phyloP scores from a whole-genome alignment of 2,888 invertebrate genomes.

The Leucania comma region DNA sequence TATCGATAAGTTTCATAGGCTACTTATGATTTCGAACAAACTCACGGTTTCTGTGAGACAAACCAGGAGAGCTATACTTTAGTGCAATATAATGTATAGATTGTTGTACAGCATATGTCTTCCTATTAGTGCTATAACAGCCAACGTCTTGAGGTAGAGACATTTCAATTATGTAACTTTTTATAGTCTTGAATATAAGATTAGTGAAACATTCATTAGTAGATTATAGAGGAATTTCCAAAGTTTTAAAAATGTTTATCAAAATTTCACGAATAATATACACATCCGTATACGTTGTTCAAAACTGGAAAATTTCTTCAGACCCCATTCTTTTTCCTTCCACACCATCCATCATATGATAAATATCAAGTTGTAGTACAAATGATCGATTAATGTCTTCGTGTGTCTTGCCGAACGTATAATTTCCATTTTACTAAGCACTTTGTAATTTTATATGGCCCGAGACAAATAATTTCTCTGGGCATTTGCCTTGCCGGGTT shows the following conservation, averaged over 20 bases:
- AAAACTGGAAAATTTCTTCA: constrained; percentile 11
- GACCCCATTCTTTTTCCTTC: constrained; percentile 5
- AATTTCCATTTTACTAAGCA: constrained; percentile 79
- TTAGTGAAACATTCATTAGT: too few relatives aligned
- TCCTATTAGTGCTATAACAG: constrained; percentile 5
- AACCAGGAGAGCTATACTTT: constrained; percentile 17
- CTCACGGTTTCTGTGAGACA: not conserved
- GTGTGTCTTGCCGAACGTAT: constrained; percentile 77
- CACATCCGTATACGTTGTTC: not conserved
- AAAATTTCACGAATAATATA: not conserved
- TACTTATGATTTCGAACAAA: not conserved
- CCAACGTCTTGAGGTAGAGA: constrained; percentile 8
- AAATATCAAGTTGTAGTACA: constrained; percentile 80
- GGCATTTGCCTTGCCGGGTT: constrained; percentile 53
- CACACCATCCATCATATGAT: constrained; percentile 67
- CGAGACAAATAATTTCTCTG: constrained; percentile 62
- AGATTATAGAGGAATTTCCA: not conserved
- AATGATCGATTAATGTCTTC: constrained; percentile 78
- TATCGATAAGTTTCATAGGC: too few relatives aligned
- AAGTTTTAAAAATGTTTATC: not conserved
- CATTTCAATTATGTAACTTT: constrained; percentile 1
- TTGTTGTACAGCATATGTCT: too few relatives aligned
- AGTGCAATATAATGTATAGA: too few relatives aligned
- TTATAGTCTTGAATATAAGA: not conserved
- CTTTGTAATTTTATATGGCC: constrained; percentile 68